Conservation (phyloP, 2,797 vertebrate species). For the Dendrocincla fuliginosa region DNA sequence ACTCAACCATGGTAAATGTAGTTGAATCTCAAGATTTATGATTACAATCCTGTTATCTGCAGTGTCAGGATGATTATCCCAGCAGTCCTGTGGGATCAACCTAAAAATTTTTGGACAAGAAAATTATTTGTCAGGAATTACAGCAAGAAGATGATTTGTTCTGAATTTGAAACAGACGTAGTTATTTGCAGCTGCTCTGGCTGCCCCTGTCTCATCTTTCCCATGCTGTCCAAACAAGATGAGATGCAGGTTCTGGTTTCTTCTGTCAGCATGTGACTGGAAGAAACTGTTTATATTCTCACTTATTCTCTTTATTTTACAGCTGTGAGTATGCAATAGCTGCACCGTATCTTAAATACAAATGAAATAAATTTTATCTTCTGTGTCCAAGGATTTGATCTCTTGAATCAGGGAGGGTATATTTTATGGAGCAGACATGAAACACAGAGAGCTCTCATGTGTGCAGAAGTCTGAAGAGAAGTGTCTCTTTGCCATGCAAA, state of each 20-base stretch:
- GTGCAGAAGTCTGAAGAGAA: neutral
- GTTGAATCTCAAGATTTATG: constrained; percentile 52
- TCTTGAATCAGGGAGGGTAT: neutral
- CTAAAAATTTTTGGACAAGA: constrained; percentile 43
- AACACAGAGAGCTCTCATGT: neutral
- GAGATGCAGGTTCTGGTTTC: neutral
- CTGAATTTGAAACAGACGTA: constrained; percentile 41
- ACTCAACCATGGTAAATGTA: constrained; percentile 34
- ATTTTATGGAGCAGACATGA: neutral
- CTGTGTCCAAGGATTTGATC: neutral
- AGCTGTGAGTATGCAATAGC: neutral
- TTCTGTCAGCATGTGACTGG: neutral
- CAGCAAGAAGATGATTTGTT: constrained; percentile 24
- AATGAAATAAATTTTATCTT: neutral
- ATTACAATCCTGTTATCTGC: constrained; percentile 57
- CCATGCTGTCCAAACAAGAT: constrained; percentile 13
- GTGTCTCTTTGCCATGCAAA: neutral
- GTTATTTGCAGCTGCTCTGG: constrained; percentile 50
- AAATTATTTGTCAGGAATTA: constrained; percentile 48
- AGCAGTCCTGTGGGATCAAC: neutral
- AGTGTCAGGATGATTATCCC: constrained; percentile 55
- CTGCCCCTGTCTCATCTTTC: neutral
- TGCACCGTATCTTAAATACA: neutral
- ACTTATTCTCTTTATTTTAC: neutral
- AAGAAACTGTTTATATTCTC: neutral